A percentile compares a stretch with the other conserved stretches of the same genome.
Evolutionary conservation across 2,797 vertebrate genomes (phyloP).

Genomic region (Notolabrus celidotus): DNA sequence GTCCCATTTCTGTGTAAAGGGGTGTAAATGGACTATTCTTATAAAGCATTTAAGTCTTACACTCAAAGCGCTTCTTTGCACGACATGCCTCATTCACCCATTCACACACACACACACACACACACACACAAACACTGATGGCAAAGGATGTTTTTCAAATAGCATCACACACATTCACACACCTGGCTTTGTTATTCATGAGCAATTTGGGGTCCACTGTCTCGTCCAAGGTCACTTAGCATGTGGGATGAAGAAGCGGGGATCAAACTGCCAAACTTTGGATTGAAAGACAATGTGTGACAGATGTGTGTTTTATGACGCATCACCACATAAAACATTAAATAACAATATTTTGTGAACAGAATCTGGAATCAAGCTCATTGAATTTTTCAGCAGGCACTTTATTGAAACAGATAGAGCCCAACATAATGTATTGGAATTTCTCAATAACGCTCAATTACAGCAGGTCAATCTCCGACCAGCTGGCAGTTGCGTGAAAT

Average conservation of each 20-base stretch:
- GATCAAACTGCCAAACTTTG: too few species aligned
- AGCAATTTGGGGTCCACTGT: too few species aligned
- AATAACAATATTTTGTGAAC: background rate
- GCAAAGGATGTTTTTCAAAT: too few species aligned
- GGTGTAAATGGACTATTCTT: background rate
- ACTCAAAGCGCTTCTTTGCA: too few species aligned
- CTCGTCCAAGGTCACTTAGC: too few species aligned
- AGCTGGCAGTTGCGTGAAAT: conserved; percentile 46
- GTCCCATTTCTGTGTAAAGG: background rate
- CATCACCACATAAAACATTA: background rate
- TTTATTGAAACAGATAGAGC: conserved; percentile 8
- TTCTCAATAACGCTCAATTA: conserved; percentile 12
- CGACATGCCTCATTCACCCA: too few species aligned
- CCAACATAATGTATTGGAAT: background rate
- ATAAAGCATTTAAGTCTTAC: too few species aligned
- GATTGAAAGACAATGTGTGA: background rate
- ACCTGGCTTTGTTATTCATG: too few species aligned
- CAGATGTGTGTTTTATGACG: background rate
- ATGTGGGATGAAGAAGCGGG: background rate
- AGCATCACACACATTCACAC: too few species aligned
- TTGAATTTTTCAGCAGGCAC: background rate
- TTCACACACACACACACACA: too few species aligned
- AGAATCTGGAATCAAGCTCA: background rate
- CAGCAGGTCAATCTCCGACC: conserved; percentile 26
- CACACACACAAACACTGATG: too few species aligned